Evolutionary conservation across 2,888 invertebrate genomes (phyloP).

Genomic region (Catocala fraxini): DNA sequence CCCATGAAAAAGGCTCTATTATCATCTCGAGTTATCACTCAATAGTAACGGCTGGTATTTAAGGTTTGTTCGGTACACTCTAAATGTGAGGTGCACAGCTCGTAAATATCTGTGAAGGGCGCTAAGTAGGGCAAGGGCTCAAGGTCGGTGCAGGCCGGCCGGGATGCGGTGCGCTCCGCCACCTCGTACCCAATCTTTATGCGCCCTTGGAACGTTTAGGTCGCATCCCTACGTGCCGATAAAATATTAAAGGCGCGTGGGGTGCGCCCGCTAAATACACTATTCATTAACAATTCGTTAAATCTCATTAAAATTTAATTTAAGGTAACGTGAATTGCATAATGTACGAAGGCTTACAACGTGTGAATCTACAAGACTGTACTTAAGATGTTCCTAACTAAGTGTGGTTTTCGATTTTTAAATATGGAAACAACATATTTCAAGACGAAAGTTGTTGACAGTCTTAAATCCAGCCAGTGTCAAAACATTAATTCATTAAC

Average conservation of each 20-base stretch:
- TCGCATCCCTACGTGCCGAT: constrained; percentile 49
- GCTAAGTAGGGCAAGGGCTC: constrained; percentile 68
- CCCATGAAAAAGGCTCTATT: constrained; percentile 55
- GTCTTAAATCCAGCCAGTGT: background rate
- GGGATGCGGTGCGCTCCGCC: constrained; percentile 49
- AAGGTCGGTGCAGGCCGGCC: constrained; percentile 75
- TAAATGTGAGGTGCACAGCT: constrained; percentile 21
- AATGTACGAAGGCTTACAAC: constrained; percentile 10
- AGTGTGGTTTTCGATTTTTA: too few relatives aligned
- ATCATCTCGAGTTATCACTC: constrained; percentile 54
- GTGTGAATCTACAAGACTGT: background rate
- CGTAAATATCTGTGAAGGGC: constrained; percentile 46
- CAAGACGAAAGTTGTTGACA: too few relatives aligned
- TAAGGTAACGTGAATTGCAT: constrained; percentile 10
- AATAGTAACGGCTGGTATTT: constrained; percentile 33
- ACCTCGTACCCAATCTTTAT: constrained; percentile 57
- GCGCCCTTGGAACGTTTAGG: constrained; percentile 65
- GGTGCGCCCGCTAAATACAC: constrained; percentile 48
- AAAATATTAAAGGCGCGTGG: constrained; percentile 53
- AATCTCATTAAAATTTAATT: constrained; percentile 47
- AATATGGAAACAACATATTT: too few relatives aligned
- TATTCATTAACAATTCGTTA: constrained; percentile 54
- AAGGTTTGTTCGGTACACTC: constrained; percentile 33
- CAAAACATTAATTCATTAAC: background rate
- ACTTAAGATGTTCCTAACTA: background rate